A percentile compares a stretch with the other conserved stretches of the same genome.
Conservation (phyloP, 2,113 vertebrate genomes). For the Macrotus californicus region DNA sequence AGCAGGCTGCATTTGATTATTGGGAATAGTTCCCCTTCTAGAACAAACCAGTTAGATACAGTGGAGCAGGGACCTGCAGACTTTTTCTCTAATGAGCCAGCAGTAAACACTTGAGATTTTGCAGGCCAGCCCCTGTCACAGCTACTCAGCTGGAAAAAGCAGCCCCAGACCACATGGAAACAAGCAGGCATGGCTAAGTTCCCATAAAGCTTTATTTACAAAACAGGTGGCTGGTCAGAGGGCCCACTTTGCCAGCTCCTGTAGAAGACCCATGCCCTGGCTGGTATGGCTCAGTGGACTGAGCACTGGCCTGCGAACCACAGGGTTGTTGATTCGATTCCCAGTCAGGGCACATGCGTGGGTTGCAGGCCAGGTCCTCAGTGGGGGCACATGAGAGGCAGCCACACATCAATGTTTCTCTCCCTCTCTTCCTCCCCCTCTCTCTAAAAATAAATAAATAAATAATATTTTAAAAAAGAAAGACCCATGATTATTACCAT, state of each 20-base stretch:
- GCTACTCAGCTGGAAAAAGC: neutral
- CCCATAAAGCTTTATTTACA: slow-evolving; percentile 42
- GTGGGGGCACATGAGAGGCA: too few species aligned
- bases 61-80: neutral
- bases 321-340: too few species aligned
- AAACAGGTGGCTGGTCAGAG: neutral
- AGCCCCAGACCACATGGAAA: neutral
- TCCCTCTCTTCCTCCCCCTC: too few species aligned
- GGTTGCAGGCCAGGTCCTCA: too few species aligned
- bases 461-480: too few species aligned
- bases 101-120: neutral
- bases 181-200: neutral
- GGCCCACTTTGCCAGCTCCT: neutral
- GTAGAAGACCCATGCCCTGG: too few species aligned
- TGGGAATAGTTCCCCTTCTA: neutral
- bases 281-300: too few species aligned
- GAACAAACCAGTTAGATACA: neutral
- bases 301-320: too few species aligned
- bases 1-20: neutral
- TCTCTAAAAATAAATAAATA: too few species aligned
- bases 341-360: too few species aligned
- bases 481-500: neutral
- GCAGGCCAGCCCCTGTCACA: neutral
- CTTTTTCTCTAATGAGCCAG: neutral
- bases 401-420: too few species aligned